These are phyloP conservation scores for Proterorhinus semilunaris DNA, from an alignment of 2,113 vertebrate species.

Conservation along the genomic window DNA sequence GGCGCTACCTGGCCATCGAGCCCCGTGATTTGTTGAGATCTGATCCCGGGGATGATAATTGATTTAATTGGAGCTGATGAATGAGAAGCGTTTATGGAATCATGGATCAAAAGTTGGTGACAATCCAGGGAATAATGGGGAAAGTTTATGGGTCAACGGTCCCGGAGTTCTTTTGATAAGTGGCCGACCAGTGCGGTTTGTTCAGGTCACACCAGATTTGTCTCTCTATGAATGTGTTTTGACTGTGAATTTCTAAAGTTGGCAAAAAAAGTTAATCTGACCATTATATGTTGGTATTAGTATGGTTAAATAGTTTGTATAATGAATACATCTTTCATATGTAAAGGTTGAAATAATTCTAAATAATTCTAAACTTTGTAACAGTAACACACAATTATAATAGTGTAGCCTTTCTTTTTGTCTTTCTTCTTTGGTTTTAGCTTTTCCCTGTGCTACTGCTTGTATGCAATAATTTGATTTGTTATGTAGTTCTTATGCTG, in stretches of 20 bases:
- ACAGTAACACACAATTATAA: too few species aligned
- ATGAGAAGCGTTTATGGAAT: constrained; percentile 54
- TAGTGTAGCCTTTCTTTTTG: too few species aligned
- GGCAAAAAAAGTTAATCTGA: constrained; percentile 20
- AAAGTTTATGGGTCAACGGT: constrained; percentile 68
- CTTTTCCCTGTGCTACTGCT: too few species aligned
- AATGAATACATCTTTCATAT: too few species aligned
- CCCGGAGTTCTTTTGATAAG: constrained; percentile 49
- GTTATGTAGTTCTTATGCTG: too few species aligned
- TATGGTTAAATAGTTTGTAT: too few species aligned
- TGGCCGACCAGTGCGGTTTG: constrained; percentile 35
- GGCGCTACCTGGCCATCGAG: constrained; percentile 55
- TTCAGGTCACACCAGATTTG: constrained; percentile 22
- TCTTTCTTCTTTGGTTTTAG: too few species aligned
- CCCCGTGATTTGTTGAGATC: constrained; percentile 61
- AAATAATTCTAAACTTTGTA: too few species aligned
- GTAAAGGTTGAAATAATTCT: too few species aligned
- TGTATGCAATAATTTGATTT: too few species aligned
- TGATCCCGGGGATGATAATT: constrained; percentile 67
- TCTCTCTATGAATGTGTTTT: constrained; percentile 28
- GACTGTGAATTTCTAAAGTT: constrained; percentile 14
- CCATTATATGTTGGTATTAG: not conserved
- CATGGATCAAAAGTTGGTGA: constrained; percentile 73
- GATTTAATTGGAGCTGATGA: constrained; percentile 73
- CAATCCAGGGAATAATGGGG: constrained; percentile 54